Evolutionary conservation across 2,888 invertebrate genomes (phyloP), one percentile per base, ranked within the genome.

Genomic region (Dromius quadrimaculatus): DNA sequence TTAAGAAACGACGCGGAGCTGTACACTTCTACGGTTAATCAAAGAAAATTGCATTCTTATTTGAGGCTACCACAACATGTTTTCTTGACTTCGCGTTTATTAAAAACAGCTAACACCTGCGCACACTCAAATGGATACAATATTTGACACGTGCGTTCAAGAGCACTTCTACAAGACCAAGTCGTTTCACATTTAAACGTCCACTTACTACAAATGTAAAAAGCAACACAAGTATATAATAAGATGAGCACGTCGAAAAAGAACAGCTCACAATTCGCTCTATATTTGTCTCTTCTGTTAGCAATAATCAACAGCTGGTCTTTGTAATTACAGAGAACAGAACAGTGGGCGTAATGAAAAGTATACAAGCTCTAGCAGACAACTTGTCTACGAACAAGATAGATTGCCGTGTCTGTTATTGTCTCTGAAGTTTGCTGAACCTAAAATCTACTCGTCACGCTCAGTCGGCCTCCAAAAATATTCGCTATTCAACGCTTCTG

Each of bases 351-450:
- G 77, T 76, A 78, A 78, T 76, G 77, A 77, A 77, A 76, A 75
- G 77, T 76, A 75, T 75, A 75, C 76, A 75, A 74, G 74, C 74
- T 59, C 59, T 74, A 75, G 75, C 75, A 77, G 77, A 77, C 77
- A 75, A 76, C 71, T 68, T 76, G 77, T 76, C 77, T 75, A 72
- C 64, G 74, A 72, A 74, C 76, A 78, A 79, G 78, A 79, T 78
- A 76, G 78, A 79, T 79, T 78, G 75, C 78, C 74, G 75, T 75
- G 76, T 76, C 76, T 76, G 76, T 78, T 78, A 78, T 78, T 78
- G 77, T 78, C 76, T 78, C 77, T 68, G 68, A 68, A 59, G 59
- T 68, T 59, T 68, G 68, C 68, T 59, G 59, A 68, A 68, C 59
- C 68, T 68, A 68, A 66, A 66, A 66, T 41, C 50, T 66, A 57